Base-by-base conservation (phyloP, 2,113 vertebrate genomes). In the Cyanoliseus patagonus region DNA sequence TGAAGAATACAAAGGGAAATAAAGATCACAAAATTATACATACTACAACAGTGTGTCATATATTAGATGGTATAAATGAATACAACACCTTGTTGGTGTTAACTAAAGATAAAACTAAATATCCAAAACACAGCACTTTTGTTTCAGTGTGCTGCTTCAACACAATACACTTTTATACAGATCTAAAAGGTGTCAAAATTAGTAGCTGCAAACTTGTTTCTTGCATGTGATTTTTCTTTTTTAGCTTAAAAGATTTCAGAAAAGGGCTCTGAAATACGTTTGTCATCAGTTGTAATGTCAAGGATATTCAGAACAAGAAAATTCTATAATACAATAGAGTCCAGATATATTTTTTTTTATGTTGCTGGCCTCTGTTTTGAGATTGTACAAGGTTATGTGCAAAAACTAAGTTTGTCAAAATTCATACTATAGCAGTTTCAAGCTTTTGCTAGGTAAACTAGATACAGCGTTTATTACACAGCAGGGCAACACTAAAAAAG, bases 401-500 rank as follows among this genome's bases (percentile, higher is more conserved):
- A 98, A 99, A 99, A 98, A 98, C 98, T 98, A 99, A 98, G 97
- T 98, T 98, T 98, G 98, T 98, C 98, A 98, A 98, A 98, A 98
- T 98, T 97, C 96, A 94, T 98, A 99, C 99, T 99, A 99, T 98
- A 98, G 99, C 98, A 97, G 97, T 98, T 98, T 98, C 99, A 98
- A 99, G 98, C 98, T 98, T 98, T 95, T 97, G 98, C 98, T 98
- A 99, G 98, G 98, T 98, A 98, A 99, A 99, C 98, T 98, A 98
- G 98, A 98, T 99, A 99, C 97, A 98, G 98, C 99, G 97, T 98
- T 98, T 98, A 99, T 98, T 99, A 99, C 98, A 98, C 99, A 99
- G 98, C 98, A 98, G 99, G 98, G 98, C 98, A 98, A 98, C 98
- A 98, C 98, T 98, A 98, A 98, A 98, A 98, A 98, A 98, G 97